These are phyloP conservation scores for Pemphigus obesinymphae DNA, from an alignment of 1,140 invertebrate genomes.

Conservation along the genomic window DNA sequence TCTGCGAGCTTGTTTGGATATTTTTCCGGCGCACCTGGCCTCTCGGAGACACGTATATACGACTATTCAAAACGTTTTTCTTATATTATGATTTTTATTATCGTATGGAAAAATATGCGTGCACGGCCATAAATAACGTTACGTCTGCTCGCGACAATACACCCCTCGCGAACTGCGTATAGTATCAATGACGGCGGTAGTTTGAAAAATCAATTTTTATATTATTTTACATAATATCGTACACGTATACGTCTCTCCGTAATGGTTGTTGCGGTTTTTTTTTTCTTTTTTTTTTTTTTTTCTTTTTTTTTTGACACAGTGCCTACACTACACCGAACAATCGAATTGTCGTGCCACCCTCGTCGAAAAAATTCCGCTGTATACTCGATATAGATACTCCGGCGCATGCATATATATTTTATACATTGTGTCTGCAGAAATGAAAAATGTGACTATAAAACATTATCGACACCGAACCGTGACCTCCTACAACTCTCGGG, in stretches of 20 bases:
- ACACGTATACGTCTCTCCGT: background rate
- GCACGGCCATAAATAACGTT: background rate
- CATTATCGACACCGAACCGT: background rate
- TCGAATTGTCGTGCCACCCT: conserved; percentile 10
- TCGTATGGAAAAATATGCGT: background rate
- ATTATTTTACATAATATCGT: too few relatives aligned
- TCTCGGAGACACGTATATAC: background rate
- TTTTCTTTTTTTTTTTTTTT: too few relatives aligned
- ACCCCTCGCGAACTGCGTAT: background rate
- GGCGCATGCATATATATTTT: background rate
- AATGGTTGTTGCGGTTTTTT: conserved; percentile 17
- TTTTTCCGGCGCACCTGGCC: conserved; percentile 2
- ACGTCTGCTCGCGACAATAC: conserved; percentile 2
- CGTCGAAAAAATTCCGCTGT: conserved; percentile 11
- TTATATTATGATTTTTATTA: background rate
- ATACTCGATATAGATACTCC: too few relatives aligned
- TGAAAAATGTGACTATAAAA: background rate
- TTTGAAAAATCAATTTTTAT: conserved; percentile 29
- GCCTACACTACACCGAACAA: background rate
- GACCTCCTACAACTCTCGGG: too few relatives aligned
- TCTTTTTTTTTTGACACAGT: too few relatives aligned
- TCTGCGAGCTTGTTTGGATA: background rate
- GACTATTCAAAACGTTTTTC: conserved; percentile 10
- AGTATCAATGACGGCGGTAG: background rate
- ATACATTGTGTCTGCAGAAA: background rate